phyloP scores from a whole-genome alignment of 1,140 invertebrate species.

The Asbolus verrucosus region DNA sequence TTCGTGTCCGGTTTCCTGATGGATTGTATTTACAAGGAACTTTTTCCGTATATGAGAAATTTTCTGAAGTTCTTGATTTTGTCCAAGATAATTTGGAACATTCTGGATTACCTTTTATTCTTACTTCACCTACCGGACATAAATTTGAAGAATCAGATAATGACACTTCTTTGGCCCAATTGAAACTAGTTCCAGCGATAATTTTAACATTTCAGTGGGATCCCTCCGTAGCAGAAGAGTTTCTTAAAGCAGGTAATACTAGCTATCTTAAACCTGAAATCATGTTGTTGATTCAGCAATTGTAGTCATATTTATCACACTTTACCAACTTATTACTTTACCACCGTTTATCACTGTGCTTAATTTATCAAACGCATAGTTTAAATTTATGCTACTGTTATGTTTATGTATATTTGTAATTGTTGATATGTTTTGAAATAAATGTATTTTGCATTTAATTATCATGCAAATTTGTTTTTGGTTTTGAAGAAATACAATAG shows the following conservation, averaged over 20 bases:
- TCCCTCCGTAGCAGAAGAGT: conserved; percentile 66
- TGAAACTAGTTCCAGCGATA: conserved; percentile 80
- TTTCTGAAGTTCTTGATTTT: conserved; percentile 77
- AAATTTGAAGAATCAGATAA: conserved; percentile 73
- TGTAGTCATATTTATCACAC: conserved; percentile 63
- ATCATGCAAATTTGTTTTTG: not conserved
- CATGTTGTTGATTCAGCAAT: conserved; percentile 75
- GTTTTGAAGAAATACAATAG: too few relatives aligned
- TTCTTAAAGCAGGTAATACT: conserved; percentile 67
- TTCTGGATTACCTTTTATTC: conserved; percentile 73
- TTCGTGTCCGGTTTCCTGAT: conserved; percentile 90
- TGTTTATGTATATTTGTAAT: conserved; percentile 27
- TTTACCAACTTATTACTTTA: conserved; percentile 32
- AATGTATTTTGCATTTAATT: conserved; percentile 30
- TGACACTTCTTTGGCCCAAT: conserved; percentile 76
- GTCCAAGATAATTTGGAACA: conserved; percentile 78
- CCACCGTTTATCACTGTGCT: conserved; percentile 27
- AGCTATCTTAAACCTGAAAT: conserved; percentile 81
- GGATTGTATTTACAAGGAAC: conserved; percentile 86
- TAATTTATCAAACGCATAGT: conserved; percentile 8
- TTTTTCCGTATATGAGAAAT: conserved; percentile 83
- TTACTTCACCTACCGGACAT: conserved; percentile 74
- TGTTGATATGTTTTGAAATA: conserved; percentile 1
- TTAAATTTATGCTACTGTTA: conserved; percentile 24
- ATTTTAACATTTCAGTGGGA: conserved; percentile 78